Percentiles rank a stretch among this genome's conserved stretches.
Evolutionary conservation across 2,113 vertebrate species (phyloP).

Genomic region (Nyctibius bracteatus): DNA sequence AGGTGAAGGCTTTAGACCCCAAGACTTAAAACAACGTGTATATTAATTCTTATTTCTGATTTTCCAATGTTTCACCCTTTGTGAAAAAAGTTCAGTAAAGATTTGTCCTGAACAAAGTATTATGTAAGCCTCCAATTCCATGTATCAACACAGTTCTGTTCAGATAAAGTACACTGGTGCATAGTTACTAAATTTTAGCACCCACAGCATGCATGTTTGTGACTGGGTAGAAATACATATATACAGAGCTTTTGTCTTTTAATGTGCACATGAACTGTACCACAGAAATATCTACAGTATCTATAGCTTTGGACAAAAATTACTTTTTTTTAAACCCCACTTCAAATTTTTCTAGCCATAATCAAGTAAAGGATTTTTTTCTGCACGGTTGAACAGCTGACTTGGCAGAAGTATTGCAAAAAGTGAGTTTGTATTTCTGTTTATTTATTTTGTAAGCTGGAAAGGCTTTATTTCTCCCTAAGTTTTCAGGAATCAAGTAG

Average conservation of each 20-base stretch:
- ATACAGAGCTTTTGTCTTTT: neutral
- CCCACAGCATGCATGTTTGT: neutral
- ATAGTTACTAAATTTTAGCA: neutral
- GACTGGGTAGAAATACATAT: neutral
- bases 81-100: neutral
- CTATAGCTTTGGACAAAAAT: neutral
- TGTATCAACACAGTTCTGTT: neutral
- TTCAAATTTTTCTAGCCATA: neutral
- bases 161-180: neutral
- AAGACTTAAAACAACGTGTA: neutral
- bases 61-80: neutral
- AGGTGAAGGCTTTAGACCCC: neutral
- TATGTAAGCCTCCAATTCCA: neutral
- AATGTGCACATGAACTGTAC: neutral
- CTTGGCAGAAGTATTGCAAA: neutral
- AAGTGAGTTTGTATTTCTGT: neutral
- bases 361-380: neutral
- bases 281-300: neutral
- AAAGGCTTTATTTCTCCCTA: neutral
- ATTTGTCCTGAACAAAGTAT: neutral
- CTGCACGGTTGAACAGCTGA: neutral
- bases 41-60: neutral
- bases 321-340: neutral
- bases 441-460: neutral
- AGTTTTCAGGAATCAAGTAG: neutral